A percentile compares a stretch with the other conserved stretches of the same genome.
These are phyloP conservation scores for Protobothrops mucrosquamatus DNA, from an alignment of 2,113 vertebrate genomes.

Conservation along the genomic window DNA sequence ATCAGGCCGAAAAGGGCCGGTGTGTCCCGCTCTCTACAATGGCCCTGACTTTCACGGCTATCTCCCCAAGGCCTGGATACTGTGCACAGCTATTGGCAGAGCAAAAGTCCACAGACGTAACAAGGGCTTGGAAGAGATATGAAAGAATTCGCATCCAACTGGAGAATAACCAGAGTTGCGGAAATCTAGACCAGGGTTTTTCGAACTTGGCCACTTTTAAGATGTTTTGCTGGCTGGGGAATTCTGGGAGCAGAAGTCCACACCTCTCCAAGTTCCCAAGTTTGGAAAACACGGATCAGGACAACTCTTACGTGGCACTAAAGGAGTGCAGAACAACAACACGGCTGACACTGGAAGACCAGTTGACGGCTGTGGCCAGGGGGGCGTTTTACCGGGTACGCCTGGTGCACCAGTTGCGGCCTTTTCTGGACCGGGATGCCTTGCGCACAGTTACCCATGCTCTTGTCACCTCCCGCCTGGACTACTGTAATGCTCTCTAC, in stretches of 20 bases:
- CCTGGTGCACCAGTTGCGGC: too few relatives aligned
- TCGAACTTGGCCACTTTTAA: neutral
- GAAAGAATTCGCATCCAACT: neutral
- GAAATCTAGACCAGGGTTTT: neutral
- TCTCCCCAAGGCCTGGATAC: neutral
- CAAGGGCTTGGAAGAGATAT: neutral
- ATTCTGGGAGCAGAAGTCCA: neutral
- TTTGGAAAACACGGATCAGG: neutral
- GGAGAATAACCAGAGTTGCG: neutral
- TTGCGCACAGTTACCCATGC: too few relatives aligned
- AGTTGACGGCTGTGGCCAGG: too few relatives aligned
- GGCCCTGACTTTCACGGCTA: neutral
- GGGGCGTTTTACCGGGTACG: too few relatives aligned
- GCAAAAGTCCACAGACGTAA: neutral
- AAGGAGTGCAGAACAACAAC: too few relatives aligned
- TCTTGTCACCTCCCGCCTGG: too few relatives aligned
- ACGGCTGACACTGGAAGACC: too few relatives aligned
- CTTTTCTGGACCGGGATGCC: too few relatives aligned
- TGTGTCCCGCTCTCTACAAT: neutral
- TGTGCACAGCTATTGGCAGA: neutral
- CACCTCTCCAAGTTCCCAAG: neutral
- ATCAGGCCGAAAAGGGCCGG: neutral
- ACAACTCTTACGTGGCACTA: too few relatives aligned
- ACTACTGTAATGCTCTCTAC: too few relatives aligned
- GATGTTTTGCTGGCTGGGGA: neutral